Percentiles rank a stretch among this genome's conserved stretches.
phyloP scores from a whole-genome alignment of 2,888 invertebrate genomes.

The Tenthredo mesomela region DNA sequence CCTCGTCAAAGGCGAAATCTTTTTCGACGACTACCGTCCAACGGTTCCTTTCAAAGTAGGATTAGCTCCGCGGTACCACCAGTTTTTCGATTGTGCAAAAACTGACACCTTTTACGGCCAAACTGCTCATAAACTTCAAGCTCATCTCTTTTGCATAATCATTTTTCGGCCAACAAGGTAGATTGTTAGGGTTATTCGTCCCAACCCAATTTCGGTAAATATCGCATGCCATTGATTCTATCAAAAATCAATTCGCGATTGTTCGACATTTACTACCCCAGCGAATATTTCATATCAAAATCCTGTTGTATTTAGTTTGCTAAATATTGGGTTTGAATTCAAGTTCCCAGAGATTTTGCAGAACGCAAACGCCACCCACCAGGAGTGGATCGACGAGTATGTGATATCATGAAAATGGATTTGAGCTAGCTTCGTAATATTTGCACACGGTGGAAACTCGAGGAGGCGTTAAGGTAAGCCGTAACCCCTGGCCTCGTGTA shows the following conservation, averaged over 20 bases:
- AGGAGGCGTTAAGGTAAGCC: slow-evolving; percentile 50
- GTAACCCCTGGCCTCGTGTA: slow-evolving; percentile 48
- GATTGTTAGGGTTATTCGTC: background rate
- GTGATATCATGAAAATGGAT: slow-evolving; percentile 42
- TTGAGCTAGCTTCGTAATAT: slow-evolving; percentile 44
- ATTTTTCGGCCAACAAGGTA: background rate
- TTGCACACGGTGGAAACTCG: slow-evolving; percentile 46
- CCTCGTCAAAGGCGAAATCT: slow-evolving; percentile 44
- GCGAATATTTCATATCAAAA: background rate
- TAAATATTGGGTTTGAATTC: background rate
- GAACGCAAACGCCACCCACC: slow-evolving; percentile 8
- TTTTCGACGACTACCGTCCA: slow-evolving; percentile 40
- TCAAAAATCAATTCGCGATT: background rate
- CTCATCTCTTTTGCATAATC: slow-evolving; percentile 31
- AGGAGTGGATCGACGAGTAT: slow-evolving; percentile 19
- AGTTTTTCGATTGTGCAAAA: slow-evolving; percentile 37
- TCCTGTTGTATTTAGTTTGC: background rate
- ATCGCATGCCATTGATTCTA: background rate
- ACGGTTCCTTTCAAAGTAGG: slow-evolving; percentile 41
- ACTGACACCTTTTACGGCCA: slow-evolving; percentile 35
- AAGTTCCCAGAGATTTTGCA: slow-evolving; percentile 7
- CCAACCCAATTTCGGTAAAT: background rate
- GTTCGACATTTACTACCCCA: background rate
- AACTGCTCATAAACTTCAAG: slow-evolving; percentile 27
- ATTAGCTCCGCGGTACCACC: slow-evolving; percentile 31